Base-by-base conservation (phyloP, 2,113 vertebrate genomes). In the Tinamus guttatus region DNA sequence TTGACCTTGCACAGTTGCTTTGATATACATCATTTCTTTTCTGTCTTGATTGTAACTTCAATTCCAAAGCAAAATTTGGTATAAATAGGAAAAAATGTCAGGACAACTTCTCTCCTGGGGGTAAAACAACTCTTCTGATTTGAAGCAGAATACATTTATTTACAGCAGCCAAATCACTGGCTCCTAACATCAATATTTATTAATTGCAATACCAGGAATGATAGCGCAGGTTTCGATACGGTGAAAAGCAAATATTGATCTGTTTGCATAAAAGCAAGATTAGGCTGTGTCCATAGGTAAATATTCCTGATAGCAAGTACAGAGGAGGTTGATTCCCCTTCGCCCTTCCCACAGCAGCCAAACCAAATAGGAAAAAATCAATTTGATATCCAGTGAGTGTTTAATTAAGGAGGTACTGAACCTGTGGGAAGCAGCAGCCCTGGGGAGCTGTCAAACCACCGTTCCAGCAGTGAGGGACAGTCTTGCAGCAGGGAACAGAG, bases 221-320 rank as follows among this genome's bases (percentile, higher is more conserved):
- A 69, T 84, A 94, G 90, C 73, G 64, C 32, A 64, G 70, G 60
- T 77, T 93, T 95, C 70, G 0, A 27, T 59, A 34, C 58, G 80
- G 64, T 81, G 36, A 81, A 95, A 95, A 94, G 47, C 76, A 95
- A 93, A 96, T 90, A 93, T 90, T 95, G 92, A 94, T 95, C 76
- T 95, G 69, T 84, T 96, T 93, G 52, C 85, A 81, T 88, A 40
- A 70, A 91, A 95, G 34, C 38, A 43, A 83, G 78, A 91, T 87
- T 76, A 94, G 68, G 27, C 67, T 86, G 12, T 86, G 62, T 76
- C 85, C 20, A 16, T 51, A 87, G 83, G 85, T 64, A 97, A 95
- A 94, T 58, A 88, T 56, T 93, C 64, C 88, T 68, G 15, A 28
- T 78, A 56, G 47, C 15, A 93, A 90, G 40, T 34, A 79, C 60